phyloP scores from a whole-genome alignment of 2,797 vertebrate species.

The Coracias cyanogaster region DNA sequence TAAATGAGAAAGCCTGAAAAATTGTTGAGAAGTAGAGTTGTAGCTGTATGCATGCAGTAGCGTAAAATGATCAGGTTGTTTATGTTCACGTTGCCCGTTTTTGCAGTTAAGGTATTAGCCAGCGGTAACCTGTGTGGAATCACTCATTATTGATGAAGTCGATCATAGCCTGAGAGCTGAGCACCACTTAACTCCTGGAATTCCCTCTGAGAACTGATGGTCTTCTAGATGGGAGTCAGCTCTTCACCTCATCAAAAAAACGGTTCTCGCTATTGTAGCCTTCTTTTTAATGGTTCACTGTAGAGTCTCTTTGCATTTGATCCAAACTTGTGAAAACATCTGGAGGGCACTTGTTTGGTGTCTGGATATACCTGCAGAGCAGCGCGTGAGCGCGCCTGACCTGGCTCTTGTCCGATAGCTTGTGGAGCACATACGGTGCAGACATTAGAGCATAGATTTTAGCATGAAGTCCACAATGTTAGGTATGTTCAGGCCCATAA shows the following conservation, averaged over 20 bases:
- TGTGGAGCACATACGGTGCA: neutral
- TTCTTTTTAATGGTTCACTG: neutral
- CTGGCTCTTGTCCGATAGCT: neutral
- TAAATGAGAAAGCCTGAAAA: neutral
- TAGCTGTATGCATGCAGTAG: neutral
- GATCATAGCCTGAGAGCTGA: neutral
- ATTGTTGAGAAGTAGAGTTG: neutral
- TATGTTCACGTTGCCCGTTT: neutral
- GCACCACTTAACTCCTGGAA: neutral
- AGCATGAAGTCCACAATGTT: accelerated
- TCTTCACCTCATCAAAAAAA: neutral
- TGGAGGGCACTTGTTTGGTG: neutral
- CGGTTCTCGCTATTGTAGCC: accelerated
- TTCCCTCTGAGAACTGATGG: accelerated
- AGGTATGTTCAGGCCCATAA: neutral
- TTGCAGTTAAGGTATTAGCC: neutral
- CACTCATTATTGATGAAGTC: neutral
- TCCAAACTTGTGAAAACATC: neutral
- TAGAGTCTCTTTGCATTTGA: neutral
- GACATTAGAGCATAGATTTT: neutral
- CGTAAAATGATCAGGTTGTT: neutral
- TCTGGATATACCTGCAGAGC: accelerated
- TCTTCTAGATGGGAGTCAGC: accelerated
- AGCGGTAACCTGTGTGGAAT: neutral
- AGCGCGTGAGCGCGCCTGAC: neutral